Evolutionary conservation across 2,888 invertebrate species (phyloP), one percentile per base, ranked within the genome.

Genomic region (Desoria tigrina): DNA sequence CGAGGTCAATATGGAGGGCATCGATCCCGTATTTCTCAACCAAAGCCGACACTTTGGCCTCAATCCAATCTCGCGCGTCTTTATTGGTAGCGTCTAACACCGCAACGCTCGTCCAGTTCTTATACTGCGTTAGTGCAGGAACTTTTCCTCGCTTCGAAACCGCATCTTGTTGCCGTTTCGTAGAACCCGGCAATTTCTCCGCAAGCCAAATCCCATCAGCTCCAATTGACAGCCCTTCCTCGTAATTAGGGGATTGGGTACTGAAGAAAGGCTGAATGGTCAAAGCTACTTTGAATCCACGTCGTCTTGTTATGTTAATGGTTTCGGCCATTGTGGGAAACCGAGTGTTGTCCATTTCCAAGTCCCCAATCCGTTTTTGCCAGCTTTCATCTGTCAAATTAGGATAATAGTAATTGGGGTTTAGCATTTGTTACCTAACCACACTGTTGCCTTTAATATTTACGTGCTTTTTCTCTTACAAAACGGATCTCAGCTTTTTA

Each of bases 231-330:
- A 93, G 90, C 0, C 91, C 88, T 75, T 90, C 88, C 60, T 87
- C 87, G 78, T 94, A 94, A 77, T 89, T 91, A 1, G 82, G 81
- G 72, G 94, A 92, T 77, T 92, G 91, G 0, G 92, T 91, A 59
- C 80, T 79, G 37, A 94, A 88, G 78, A 92, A 95, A 0, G 95
- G 94, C 78, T 94, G 93, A 0, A 94, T 86, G n/a, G 92, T 89
- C 73, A 95, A 87, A 0, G 90, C 90, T 16, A 95, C 88, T 77
- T 90, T 86, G 73, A 94, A 95, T 0, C 93, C 93, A 71, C 92
- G 83, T 37, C 93, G 84, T 72, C 89, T 89, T 42, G 94, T 83
- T 59, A 90, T 88, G 75, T 90, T 88, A 7, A 93, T 87, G 1
- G 90, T 90, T 64, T 88, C 86, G 63, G 88, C 87, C 74, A 92